Base-by-base conservation (phyloP, 2,797 vertebrate species). In the Sebastolobus alascanus region DNA sequence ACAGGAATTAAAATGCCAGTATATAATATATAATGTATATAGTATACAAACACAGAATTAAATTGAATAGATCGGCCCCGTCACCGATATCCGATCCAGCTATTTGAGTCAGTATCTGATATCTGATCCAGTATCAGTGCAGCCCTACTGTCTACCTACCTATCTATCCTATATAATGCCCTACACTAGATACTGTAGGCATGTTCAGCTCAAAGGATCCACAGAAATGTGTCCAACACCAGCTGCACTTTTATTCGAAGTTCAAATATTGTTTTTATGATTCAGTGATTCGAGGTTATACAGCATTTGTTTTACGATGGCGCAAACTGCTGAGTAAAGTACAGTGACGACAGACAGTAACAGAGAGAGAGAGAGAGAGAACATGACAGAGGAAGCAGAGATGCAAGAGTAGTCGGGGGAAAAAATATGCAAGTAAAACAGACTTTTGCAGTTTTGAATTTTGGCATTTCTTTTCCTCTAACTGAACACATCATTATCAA, bases 201-300 rank as follows among this genome's bases (percentile, higher is more conserved):
- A 70, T 3, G 5, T 66, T 67, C 58, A 52, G 0, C 16, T 46
- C 18, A 29, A 33, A 22, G 18, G 16, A 66, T 16, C 56, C 54
- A 70, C 12, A 50, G 16, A 87, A 43, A 43, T 58, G 4, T 10
- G 4, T 54, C 20, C 31, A n/a, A 50, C 29, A 38, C 29, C 12
- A 52, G 54, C 43, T 6, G 35, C 59, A 54, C 31, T 80, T 79
- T 63, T 66, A 33, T 66, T 56, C 38, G 27, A 54, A 90, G 81
- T 77, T 69, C 73, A 93, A 91, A 94, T 88, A 88, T 92, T 89
- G 13, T 69, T 84, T 87, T 94, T 87, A 92, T 73, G 76, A 92
- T 65, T 86, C 52, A 56, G 38, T 67, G 73, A 90, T 73, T 90
- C 77, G 67, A 85, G 63, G 83, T 86, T 87, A 79, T 50, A 79